These are phyloP conservation scores for Xenopus petersii DNA, from an alignment of 2,797 vertebrate genomes.

Conservation along the genomic window DNA sequence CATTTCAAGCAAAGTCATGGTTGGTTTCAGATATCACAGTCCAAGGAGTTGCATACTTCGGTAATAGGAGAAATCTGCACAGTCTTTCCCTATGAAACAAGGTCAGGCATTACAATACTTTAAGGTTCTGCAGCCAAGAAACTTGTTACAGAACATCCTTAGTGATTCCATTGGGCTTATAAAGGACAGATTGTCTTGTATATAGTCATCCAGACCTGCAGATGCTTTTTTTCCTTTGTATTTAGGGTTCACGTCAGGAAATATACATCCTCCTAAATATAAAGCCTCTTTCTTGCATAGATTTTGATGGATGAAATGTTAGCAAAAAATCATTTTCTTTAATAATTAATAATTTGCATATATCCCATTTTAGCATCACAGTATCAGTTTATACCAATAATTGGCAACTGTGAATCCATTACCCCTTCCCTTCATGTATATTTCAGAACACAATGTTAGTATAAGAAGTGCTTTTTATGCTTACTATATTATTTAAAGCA, in stretches of 20 bases:
- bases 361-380: too few species aligned
- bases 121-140: not conserved
- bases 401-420: too few species aligned
- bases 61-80: not conserved
- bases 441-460: too few species aligned
- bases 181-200: slow-evolving; percentile 52
- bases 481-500: too few species aligned
- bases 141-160: slow-evolving; percentile 53
- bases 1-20: slow-evolving; percentile 20
- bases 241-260: slow-evolving; percentile 53
- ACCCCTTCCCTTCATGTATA: too few species aligned
- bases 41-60: not conserved
- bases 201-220: slow-evolving; percentile 51
- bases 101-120: slow-evolving; percentile 10
- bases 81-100: not conserved
- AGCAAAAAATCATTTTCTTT: too few species aligned
- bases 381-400: too few species aligned
- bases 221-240: slow-evolving; percentile 45
- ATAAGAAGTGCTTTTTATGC: too few species aligned
- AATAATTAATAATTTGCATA: too few species aligned
- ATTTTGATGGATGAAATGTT: too few species aligned
- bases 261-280: slow-evolving; percentile 55
- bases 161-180: slow-evolving; percentile 21
- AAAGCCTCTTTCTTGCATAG: slow-evolving; percentile 57
- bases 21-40: slow-evolving; percentile 24